These are phyloP conservation scores for Oryctolagus cuniculus DNA, from an alignment of 2,113 vertebrate species.

Conservation along the genomic window DNA sequence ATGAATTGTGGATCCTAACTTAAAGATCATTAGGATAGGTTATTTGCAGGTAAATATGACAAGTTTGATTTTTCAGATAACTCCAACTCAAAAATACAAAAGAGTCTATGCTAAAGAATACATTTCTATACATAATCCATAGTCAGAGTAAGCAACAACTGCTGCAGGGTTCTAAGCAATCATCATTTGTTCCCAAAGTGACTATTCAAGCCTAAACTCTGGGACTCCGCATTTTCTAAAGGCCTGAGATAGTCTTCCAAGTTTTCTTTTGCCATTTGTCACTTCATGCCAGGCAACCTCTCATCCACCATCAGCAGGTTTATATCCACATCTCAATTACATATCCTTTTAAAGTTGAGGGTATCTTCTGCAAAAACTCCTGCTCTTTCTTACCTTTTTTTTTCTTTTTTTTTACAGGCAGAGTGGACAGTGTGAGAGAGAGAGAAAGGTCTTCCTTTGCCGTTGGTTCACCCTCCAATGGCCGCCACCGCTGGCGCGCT, in stretches of 20 bases:
- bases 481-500: too few species aligned
- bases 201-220: background rate
- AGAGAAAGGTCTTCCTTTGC: too few species aligned
- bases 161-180: background rate
- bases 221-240: background rate
- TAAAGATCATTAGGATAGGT: background rate
- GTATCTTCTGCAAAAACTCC: background rate
- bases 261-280: background rate
- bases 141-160: background rate
- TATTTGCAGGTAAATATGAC: background rate
- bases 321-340: background rate
- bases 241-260: background rate
- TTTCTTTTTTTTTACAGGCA: too few species aligned
- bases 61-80: background rate
- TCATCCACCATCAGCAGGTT: background rate
- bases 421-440: too few species aligned
- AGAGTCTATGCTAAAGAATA: background rate
- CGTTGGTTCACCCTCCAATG: too few species aligned
- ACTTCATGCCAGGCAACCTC: background rate
- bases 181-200: background rate
- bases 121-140: background rate
- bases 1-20: background rate
- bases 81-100: constrained; percentile 2
- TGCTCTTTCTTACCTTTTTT: background rate
- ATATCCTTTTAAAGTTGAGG: background rate